These are phyloP conservation scores for Panulirus ornatus DNA, from an alignment of 1,140 invertebrate genomes.

Conservation along the genomic window DNA sequence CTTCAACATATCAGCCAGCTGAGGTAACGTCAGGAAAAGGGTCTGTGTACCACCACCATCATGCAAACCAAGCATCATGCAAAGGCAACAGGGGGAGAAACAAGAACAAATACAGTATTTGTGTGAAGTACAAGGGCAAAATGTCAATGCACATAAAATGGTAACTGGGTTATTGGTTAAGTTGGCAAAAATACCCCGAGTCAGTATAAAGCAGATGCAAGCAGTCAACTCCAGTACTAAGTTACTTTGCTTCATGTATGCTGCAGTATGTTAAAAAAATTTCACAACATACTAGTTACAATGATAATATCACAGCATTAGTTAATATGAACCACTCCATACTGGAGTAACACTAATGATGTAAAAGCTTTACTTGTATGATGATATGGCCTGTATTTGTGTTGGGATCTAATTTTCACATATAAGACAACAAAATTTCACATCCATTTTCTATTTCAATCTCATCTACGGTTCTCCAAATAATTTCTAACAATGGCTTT, in stretches of 20 bases:
- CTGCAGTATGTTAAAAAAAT: neutral
- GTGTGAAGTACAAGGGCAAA: conserved; percentile 2
- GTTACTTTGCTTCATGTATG: neutral
- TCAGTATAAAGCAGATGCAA: neutral
- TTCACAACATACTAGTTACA: neutral
- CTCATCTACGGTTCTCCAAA: no score
- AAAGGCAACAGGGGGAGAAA: conserved; percentile 44
- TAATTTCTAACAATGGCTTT: no score
- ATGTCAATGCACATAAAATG: neutral
- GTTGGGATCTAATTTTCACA: neutral
- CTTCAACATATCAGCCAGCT: conserved; percentile 60
- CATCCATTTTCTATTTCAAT: no score
- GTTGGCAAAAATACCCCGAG: neutral
- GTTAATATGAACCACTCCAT: neutral
- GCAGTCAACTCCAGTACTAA: conserved; percentile 2
- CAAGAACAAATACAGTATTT: conserved; percentile 37
- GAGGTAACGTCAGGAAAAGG: conserved; percentile 65
- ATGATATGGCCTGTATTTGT: neutral
- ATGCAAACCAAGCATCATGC: conserved; percentile 67
- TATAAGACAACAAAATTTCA: neutral
- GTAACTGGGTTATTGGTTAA: neutral
- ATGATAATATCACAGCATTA: neutral
- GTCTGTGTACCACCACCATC: conserved; percentile 60
- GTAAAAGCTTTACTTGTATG: neutral
- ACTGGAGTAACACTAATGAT: neutral